These are phyloP conservation scores for Characodon lateralis DNA, from an alignment of 2,797 vertebrate species.

Conservation along the genomic window DNA sequence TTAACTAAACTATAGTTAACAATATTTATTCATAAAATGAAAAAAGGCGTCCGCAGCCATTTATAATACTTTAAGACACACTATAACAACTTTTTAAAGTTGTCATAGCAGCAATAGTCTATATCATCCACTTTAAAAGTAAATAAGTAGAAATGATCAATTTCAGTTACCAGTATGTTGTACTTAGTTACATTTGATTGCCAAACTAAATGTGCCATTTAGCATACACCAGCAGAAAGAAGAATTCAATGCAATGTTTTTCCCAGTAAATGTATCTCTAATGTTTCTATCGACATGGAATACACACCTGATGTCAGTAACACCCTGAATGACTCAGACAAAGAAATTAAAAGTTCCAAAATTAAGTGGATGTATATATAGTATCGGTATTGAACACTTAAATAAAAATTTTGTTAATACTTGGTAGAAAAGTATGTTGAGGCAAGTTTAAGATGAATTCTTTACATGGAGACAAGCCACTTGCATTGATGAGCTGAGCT, in stretches of 20 bases:
- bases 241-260: not conserved
- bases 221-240: not conserved
- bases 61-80: conserved; percentile 7
- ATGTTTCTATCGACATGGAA: not conserved
- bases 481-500: not conserved
- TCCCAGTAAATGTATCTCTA: not conserved
- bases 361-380: not conserved
- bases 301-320: not conserved
- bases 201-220: not conserved
- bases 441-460: not conserved
- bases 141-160: not conserved
- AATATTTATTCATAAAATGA: not conserved
- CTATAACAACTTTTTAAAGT: conserved; percentile 10
- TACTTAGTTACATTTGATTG: not conserved
- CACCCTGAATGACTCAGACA: not conserved
- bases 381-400: not conserved
- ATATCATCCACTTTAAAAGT: conserved; percentile 3
- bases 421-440: not conserved
- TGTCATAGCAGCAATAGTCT: conserved; percentile 1
- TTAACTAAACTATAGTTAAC: not conserved
- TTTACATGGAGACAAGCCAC: not conserved
- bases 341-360: not conserved
- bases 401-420: not conserved
- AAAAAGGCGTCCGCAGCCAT: not conserved
- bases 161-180: conserved; percentile 6